Conservation (phyloP, 2,888 invertebrate genomes). For the Heteropelma amictum region DNA sequence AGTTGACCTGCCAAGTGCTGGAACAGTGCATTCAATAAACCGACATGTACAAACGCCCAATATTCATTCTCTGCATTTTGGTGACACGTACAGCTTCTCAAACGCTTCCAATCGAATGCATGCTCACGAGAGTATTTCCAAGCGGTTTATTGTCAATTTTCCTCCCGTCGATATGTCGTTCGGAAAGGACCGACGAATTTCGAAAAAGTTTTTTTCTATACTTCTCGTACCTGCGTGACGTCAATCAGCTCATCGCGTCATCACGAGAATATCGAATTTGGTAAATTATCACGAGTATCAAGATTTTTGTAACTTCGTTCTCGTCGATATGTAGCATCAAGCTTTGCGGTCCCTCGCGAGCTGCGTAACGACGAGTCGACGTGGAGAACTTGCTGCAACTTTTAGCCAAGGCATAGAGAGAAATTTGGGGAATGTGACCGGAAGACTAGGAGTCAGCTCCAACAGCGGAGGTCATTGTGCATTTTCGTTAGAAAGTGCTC, state of each 20-base stretch:
- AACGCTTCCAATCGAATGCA: constrained; percentile 5
- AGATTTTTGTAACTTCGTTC: background rate
- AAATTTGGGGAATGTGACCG: constrained; percentile 13
- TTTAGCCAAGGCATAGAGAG: constrained; percentile 2
- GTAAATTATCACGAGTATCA: no score
- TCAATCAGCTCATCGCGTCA: no score
- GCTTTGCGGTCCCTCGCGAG: constrained; percentile 1
- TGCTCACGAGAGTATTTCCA: constrained; percentile 13
- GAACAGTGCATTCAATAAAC: constrained; percentile 12
- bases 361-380: background rate
- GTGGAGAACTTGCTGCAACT: constrained; percentile 3
- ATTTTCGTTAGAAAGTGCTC: constrained; percentile 16
- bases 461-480: constrained; percentile 32
- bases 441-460: constrained; percentile 12
- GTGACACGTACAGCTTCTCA: constrained; percentile 1
- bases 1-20: background rate
- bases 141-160: constrained; percentile 6
- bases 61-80: constrained; percentile 12
- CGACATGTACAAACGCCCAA: constrained; percentile 11
- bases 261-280: no score
- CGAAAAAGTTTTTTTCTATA: background rate
- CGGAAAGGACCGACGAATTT: constrained; percentile 4
- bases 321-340: background rate
- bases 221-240: background rate
- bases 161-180: constrained; percentile 14